Percentiles rank a stretch among this genome's conserved stretches.
phyloP scores from a whole-genome alignment of 2,113 vertebrate genomes.

The Channa argus region DNA sequence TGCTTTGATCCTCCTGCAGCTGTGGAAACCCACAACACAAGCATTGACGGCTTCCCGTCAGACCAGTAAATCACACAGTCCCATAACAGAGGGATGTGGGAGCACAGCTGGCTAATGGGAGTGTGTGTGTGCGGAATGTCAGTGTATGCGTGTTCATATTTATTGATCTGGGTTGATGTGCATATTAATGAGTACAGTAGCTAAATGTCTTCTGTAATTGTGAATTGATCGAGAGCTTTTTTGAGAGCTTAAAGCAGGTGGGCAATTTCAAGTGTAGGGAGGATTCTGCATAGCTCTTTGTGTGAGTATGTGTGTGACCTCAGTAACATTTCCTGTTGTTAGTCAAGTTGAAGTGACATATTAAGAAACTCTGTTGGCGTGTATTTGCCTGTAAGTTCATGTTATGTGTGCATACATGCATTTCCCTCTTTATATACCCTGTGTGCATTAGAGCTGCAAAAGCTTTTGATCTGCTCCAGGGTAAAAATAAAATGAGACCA shows the following conservation, averaged over 20 bases:
- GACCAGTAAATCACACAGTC: conserved; percentile 35
- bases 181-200: conserved; percentile 52
- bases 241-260: conserved; percentile 32
- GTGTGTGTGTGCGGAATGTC: conserved; percentile 7
- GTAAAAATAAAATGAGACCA: conserved; percentile 10
- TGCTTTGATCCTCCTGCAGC: conserved; percentile 44
- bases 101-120: conserved; percentile 21
- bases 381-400: background rate
- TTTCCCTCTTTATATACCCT: conserved; percentile 12
- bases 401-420: conserved; percentile 1
- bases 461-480: conserved; percentile 7
- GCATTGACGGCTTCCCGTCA: conserved; percentile 23
- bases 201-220: conserved; percentile 57
- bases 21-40: conserved; percentile 45
- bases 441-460: conserved; percentile 15
- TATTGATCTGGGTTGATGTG: conserved; percentile 42
- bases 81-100: conserved; percentile 9
- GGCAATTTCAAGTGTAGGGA: conserved; percentile 32
- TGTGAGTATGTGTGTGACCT: no score
- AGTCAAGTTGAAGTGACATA: no score
- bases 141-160: background rate
- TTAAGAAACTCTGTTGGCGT: no score
- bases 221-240: conserved; percentile 56
- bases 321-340: no score
- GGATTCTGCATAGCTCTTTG: background rate